A percentile compares a stretch with the other conserved stretches of the same genome.
Conservation (phyloP, 2,888 invertebrate genomes). For the Pterobdella sp. region DNA sequence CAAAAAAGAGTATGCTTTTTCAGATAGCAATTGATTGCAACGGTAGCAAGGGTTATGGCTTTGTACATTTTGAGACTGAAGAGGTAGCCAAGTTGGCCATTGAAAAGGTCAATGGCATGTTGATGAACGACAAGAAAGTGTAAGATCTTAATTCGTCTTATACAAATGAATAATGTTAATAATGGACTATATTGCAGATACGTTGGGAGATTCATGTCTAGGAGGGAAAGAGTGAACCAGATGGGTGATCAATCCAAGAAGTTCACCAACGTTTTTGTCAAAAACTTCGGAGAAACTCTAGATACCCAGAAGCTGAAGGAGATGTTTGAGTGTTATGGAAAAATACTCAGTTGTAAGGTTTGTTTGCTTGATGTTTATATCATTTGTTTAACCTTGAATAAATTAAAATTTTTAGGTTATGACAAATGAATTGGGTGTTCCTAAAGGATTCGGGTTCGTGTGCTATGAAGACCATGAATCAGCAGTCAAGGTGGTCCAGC, state of each 20-base stretch:
- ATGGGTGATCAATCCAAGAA: slow-evolving; percentile 87
- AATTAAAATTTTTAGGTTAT: slow-evolving; percentile 55
- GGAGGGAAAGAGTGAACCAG: slow-evolving; percentile 95
- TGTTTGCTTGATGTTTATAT: slow-evolving; percentile 17
- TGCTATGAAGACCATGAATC: slow-evolving; percentile 93
- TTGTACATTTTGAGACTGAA: slow-evolving; percentile 97
- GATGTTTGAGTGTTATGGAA: slow-evolving; percentile 84
- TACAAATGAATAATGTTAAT: background rate
- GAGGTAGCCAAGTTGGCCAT: slow-evolving; percentile 95
- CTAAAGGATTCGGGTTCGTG: slow-evolving; percentile 87
- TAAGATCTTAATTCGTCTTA: slow-evolving; percentile 42
- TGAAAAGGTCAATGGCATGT: slow-evolving; percentile 96
- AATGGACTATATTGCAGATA: slow-evolving; percentile 40
- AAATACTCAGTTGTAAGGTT: slow-evolving; percentile 50
- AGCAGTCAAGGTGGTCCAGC: slow-evolving; percentile 63
- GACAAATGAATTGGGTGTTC: slow-evolving; percentile 65
- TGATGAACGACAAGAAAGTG: slow-evolving; percentile 92
- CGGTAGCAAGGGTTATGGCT: slow-evolving; percentile 93
- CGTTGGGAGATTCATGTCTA: slow-evolving; percentile 91
- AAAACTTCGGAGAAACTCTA: slow-evolving; percentile 92
- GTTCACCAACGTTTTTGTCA: slow-evolving; percentile 96
- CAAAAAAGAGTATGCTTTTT: slow-evolving; percentile 22
- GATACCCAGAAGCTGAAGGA: slow-evolving; percentile 79
- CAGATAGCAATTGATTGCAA: slow-evolving; percentile 80
- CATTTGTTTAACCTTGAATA: background rate